Evolutionary conservation across 2,888 invertebrate genomes (phyloP).

Genomic region (Hirtodrosophila histrioides): DNA sequence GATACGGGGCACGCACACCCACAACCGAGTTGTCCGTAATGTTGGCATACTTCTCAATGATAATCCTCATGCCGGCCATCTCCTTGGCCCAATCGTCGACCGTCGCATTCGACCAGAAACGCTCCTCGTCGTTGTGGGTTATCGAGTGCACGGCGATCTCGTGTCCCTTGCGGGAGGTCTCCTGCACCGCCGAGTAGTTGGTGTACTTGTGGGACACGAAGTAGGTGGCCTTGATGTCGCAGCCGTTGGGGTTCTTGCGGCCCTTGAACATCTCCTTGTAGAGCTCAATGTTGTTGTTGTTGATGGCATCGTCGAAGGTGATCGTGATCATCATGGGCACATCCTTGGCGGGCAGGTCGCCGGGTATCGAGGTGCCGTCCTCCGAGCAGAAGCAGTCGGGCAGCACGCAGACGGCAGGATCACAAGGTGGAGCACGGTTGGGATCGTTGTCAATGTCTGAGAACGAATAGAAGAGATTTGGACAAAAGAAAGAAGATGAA

Average conservation of each 20-base stretch:
- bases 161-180: slow-evolving; percentile 95
- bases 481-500: slow-evolving; percentile 3
- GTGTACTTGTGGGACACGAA: slow-evolving; percentile 97
- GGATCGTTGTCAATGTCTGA: slow-evolving; percentile 96
- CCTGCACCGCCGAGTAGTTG: slow-evolving; percentile 96
- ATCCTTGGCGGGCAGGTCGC: slow-evolving; percentile 92
- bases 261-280: slow-evolving; percentile 97
- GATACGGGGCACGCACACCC: slow-evolving; percentile 94
- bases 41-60: slow-evolving; percentile 95
- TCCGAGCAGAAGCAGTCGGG: slow-evolving; percentile 98
- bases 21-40: slow-evolving; percentile 96
- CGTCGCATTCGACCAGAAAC: slow-evolving; percentile 96
- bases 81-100: slow-evolving; percentile 97
- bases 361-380: slow-evolving; percentile 94
- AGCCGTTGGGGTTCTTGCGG: slow-evolving; percentile 96
- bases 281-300: slow-evolving; percentile 96
- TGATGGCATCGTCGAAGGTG: slow-evolving; percentile 97
- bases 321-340: slow-evolving; percentile 97
- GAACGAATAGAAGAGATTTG: slow-evolving; percentile 32
- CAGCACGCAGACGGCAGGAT: slow-evolving; percentile 92
- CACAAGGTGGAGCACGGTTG: slow-evolving; percentile 95
- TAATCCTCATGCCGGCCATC: slow-evolving; percentile 97
- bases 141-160: slow-evolving; percentile 97
- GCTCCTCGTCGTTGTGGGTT: slow-evolving; percentile 96
- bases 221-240: slow-evolving; percentile 96